Conservation (phyloP, 2,113 vertebrate species). For the Erpornis zantholeuca region DNA sequence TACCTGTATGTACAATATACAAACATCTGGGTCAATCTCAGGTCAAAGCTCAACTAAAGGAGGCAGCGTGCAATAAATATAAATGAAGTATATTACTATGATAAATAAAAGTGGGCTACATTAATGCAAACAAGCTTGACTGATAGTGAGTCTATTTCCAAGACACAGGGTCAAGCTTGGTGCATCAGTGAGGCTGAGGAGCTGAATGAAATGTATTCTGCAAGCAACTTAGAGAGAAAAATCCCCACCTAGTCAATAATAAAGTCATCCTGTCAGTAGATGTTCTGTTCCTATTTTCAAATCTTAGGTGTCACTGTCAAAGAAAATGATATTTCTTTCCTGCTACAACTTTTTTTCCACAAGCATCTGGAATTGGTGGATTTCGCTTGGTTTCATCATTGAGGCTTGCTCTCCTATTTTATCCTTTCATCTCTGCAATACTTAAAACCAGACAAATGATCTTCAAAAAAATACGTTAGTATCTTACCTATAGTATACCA, state of each 20-base stretch:
- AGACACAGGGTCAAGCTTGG: constrained; percentile 17
- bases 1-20: not conserved
- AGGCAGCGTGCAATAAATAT: constrained; percentile 2
- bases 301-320: not conserved
- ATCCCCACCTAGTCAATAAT: not conserved
- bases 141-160: constrained; percentile 12
- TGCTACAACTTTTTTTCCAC: not conserved
- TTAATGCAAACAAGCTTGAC: constrained; percentile 18
- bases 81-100: constrained; percentile 2
- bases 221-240: constrained; percentile 7
- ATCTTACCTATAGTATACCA: not conserved
- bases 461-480: not conserved
- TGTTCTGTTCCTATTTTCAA: not conserved
- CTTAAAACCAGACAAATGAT: not conserved
- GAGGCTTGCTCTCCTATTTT: not conserved
- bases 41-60: not conserved
- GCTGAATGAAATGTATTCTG: not conserved
- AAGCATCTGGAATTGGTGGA: not conserved
- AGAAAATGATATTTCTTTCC: not conserved
- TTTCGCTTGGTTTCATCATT: not conserved
- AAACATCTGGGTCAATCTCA: constrained; percentile 21
- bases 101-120: not conserved
- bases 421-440: not conserved
- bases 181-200: not conserved
- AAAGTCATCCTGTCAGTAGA: not conserved